Percentiles rank a stretch among this genome's conserved stretches.
Conservation (phyloP, 1,140 invertebrate species). For the Batillaria attramentaria region DNA sequence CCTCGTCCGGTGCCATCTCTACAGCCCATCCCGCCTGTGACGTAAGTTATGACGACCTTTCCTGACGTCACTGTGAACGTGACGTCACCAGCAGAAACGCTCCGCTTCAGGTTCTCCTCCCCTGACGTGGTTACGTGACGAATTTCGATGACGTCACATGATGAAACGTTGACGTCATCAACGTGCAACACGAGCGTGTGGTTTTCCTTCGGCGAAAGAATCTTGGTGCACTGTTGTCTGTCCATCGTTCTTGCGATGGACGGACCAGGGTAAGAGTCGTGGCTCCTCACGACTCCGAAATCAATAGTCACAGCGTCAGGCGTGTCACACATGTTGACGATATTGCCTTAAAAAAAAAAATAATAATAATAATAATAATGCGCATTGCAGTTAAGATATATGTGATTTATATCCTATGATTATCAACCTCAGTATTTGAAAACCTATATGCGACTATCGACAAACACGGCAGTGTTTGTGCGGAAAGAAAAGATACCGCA, state of each 20-base stretch:
- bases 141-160: background rate
- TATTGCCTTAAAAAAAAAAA: background rate
- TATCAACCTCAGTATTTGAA: too few relatives aligned
- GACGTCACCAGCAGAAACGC: background rate
- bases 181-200: background rate
- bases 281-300: background rate
- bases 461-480: too few relatives aligned
- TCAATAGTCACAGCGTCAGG: background rate
- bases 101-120: background rate
- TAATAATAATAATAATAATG: too few relatives aligned
- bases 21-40: background rate
- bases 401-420: too few relatives aligned
- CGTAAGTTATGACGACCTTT: slow-evolving; percentile 7
- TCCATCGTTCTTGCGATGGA: background rate
- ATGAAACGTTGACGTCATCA: background rate
- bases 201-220: background rate
- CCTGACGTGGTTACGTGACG: background rate
- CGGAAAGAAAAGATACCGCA: too few relatives aligned
- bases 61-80: slow-evolving; percentile 17
- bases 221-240: background rate
- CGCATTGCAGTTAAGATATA: too few relatives aligned
- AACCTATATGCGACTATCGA: too few relatives aligned
- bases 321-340: slow-evolving; percentile 1
- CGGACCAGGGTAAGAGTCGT: background rate
- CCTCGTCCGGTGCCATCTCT: background rate